Evolutionary conservation across 2,888 invertebrate genomes (phyloP), one percentile per base, ranked within the genome.

Genomic region (Leptothorax acervorum): DNA sequence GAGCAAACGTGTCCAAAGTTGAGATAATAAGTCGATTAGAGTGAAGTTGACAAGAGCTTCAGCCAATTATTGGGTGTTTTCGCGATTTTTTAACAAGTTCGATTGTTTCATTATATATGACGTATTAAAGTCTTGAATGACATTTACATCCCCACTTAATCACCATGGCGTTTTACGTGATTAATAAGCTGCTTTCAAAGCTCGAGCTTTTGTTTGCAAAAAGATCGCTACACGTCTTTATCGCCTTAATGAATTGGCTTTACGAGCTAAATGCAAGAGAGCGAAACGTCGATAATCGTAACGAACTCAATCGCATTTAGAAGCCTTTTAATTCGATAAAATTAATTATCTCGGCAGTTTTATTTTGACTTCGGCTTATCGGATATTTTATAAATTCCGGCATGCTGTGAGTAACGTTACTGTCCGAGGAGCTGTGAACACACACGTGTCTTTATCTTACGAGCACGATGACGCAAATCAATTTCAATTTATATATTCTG

Each of bases 301-400:
- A 81, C 55, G 42, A 81, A 81, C 48, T 57, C 79, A 60, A 60
- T 73, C 48, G 48, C 39, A 48, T 39, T 78, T 78, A 55, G 55
- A 42, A 68, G 42, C 68, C 31, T 68, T 68, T 55, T 57, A 57
- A 70, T 78, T 73, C 35, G 28, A 60, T 81, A 73, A 81, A 73
- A 48, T 73, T 60, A 81, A 81, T 73, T 81, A 73, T 81, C 74
- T 60, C 74, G 35, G 74, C 73, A 60, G 74, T 23, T 79, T 71
- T 79, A 73, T 81, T 81, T 81, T 53, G 60, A 81, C 60, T 60
- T 60, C 9, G 48, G 15, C 39, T 73, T 73, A 73, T 81, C 79
- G 60, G 18, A 4, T 39, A 39, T 57, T 73, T 81, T 23, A 73
- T 23, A 81, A 68, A 81, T 73, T 81, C 42, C 48, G 74, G 18